Evolutionary conservation across 2,113 vertebrate genomes (phyloP), one percentile per base, ranked within the genome.

Genomic region (Megaptera novaeangliae): DNA sequence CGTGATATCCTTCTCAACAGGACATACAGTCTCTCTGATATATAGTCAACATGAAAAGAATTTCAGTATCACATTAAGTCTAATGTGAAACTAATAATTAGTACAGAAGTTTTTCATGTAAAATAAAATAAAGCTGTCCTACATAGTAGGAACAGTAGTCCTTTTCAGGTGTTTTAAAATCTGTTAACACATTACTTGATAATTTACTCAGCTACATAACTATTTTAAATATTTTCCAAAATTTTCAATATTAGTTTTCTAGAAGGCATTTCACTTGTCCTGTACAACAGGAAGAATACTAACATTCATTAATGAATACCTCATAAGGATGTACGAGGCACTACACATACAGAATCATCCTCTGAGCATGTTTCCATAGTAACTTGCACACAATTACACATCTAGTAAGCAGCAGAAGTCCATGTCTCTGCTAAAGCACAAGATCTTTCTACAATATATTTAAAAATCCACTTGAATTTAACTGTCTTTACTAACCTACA

Each of bases 141-240:
- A 55, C 13, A 39, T 39, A 46, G 27, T 49, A 59, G 55, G 8
- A 81, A 88, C 23, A 68, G 18, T 52, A 88, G 27, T 86, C 77
- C 57, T 95, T 77, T 68, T 46, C 29, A 86, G 46, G 4, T 81
- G 66, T 66, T 91, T 57, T 52, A 15, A 52, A 52, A 52, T 52
- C 52, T 17, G 52, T 17, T 52, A 52, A 52, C 52, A 52, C 52
- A 52, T 52, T 74, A 59, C 27, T 52, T 96, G 55, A 11, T 85
- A 96, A 81, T 85, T 88, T 93, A 68, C 57, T 88, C 10, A 61
- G 29, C 27, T 88, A 66, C 21, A 1, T 84, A 96, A 69, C 68
- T 83, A 92, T 84, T 91, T 85, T 86, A 92, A 96, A 55, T 92
- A 55, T 87, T 90, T 71, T 80, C 46, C 63, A 87, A 72, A 25